Percentiles rank a stretch among this genome's conserved stretches.
Evolutionary conservation across 2,888 invertebrate species (phyloP).

Genomic region (Amphipoea oculea): DNA sequence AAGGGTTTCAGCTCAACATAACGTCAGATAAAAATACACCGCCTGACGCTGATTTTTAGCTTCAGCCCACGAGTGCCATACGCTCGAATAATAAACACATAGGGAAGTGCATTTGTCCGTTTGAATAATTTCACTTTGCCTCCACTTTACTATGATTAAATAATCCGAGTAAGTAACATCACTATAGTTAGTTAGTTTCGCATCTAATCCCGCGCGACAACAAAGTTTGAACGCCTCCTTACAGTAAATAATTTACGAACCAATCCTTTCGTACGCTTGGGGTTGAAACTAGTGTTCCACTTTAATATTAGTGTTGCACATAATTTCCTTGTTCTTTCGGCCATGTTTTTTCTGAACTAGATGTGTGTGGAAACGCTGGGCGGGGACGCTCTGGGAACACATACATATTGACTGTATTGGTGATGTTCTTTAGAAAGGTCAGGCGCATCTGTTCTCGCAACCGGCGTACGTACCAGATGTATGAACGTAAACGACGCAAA

Average conservation of each 20-base stretch:
- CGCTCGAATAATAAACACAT: not conserved
- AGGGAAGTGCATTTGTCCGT: not conserved
- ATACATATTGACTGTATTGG: no score
- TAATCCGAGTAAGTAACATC: constrained; percentile 23
- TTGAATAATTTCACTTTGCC: constrained; percentile 6
- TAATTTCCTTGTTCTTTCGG: not conserved
- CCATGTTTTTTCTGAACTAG: not conserved
- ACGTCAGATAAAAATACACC: no score
- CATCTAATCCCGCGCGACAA: constrained; percentile 7
- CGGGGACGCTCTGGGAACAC: not conserved
- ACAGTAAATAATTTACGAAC: constrained; percentile 50
- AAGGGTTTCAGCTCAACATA: no score
- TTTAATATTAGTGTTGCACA: constrained; percentile 7
- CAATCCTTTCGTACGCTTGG: constrained; percentile 31
- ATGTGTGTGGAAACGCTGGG: not conserved
- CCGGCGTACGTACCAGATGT: no score
- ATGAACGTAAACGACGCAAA: no score
- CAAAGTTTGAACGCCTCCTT: constrained; percentile 31
- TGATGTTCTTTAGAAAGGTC: no score
- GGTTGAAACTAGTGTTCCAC: constrained; percentile 14
- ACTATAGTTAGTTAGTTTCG: constrained; percentile 17
- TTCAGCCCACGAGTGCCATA: not conserved
- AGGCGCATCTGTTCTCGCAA: no score
- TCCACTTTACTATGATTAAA: not conserved
- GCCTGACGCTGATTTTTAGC: not conserved